These are phyloP conservation scores for Drosophila teissieri DNA, from an alignment of 1,140 invertebrate species.

Conservation along the genomic window DNA sequence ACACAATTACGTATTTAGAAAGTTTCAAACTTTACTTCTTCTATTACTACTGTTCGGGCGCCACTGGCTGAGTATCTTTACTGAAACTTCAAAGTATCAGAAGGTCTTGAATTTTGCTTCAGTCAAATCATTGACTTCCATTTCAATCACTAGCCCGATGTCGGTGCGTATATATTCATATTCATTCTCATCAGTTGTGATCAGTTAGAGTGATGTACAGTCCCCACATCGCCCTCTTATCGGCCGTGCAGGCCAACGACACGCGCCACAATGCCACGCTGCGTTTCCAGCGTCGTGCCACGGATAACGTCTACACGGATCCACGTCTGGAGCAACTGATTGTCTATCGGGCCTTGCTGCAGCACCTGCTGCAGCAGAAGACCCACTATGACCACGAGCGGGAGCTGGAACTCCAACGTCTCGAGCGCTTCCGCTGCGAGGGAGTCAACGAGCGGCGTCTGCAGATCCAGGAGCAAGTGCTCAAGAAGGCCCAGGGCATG, in stretches of 20 bases:
- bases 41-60: too few relatives aligned
- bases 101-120: neutral
- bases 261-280: slow-evolving; percentile 1
- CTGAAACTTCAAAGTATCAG: neutral
- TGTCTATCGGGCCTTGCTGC: slow-evolving; percentile 46
- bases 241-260: slow-evolving; percentile 21
- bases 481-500: slow-evolving; percentile 39
- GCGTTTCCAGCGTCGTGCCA: slow-evolving; percentile 11
- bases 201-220: slow-evolving; percentile 19
- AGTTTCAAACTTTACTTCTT: neutral
- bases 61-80: too few relatives aligned
- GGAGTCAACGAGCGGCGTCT: slow-evolving; percentile 31
- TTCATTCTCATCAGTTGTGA: neutral
- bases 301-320: slow-evolving; percentile 27
- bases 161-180: neutral
- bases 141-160: neutral
- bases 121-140: neutral
- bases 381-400: slow-evolving; percentile 48
- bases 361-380: slow-evolving; percentile 59
- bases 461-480: slow-evolving; percentile 44
- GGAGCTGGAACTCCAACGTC: slow-evolving; percentile 37
- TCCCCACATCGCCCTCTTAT: slow-evolving; percentile 25
- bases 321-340: slow-evolving; percentile 57
- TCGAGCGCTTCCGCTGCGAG: slow-evolving; percentile 56
- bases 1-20: neutral